These are phyloP conservation scores for Tetanocera ferruginea DNA, from an alignment of 2,888 invertebrate genomes.

Conservation along the genomic window DNA sequence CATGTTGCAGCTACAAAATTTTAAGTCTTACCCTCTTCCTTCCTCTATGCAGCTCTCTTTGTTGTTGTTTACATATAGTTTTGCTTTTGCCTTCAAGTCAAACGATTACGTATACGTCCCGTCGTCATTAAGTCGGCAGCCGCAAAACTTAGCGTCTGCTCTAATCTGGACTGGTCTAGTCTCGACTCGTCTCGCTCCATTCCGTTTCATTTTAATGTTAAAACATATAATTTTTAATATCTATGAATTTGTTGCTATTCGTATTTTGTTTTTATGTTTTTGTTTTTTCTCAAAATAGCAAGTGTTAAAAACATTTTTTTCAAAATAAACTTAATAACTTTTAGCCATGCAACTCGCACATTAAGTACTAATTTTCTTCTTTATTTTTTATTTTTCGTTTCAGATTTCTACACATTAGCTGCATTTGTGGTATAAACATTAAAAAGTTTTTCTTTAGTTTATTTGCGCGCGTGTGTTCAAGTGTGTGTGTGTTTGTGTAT, in stretches of 20 bases:
- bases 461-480: no score
- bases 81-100: neutral
- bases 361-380: slow-evolving; percentile 30
- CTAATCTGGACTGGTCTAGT: neutral
- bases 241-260: neutral
- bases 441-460: neutral
- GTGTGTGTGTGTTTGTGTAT: neutral
- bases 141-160: neutral
- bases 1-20: neutral
- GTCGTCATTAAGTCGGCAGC: slow-evolving; percentile 7
- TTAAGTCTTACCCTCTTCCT: neutral
- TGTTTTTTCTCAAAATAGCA: slow-evolving; percentile 28
- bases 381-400: slow-evolving; percentile 24
- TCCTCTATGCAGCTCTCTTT: neutral
- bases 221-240: neutral
- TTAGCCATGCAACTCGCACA: slow-evolving; percentile 43
- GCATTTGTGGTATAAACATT: neutral
- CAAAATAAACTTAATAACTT: slow-evolving; percentile 37
- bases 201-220: neutral
- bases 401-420: slow-evolving; percentile 37
- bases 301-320: slow-evolving; percentile 42
- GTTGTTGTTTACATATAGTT: neutral
- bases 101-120: slow-evolving; percentile 37
- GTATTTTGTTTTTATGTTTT: neutral
- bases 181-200: neutral